These are phyloP conservation scores for Agrilus planipennis DNA, from an alignment of 1,140 invertebrate genomes.

Conservation along the genomic window DNA sequence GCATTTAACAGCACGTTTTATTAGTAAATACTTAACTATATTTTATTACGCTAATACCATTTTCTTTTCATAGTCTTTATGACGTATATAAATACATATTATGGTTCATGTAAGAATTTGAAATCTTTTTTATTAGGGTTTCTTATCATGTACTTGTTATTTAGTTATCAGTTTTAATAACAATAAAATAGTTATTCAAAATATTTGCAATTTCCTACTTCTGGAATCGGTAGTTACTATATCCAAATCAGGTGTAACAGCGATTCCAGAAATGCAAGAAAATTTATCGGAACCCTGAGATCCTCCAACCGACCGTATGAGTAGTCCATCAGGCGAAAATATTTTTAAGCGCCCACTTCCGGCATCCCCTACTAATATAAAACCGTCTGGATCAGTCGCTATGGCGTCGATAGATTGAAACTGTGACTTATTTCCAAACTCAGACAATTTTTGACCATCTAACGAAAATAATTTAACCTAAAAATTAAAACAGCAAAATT, in stretches of 20 bases:
- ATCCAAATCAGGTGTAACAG: slow-evolving; percentile 48
- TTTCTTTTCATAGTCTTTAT: too few relatives aligned
- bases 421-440: slow-evolving; percentile 51
- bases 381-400: slow-evolving; percentile 55
- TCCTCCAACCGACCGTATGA: slow-evolving; percentile 51
- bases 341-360: slow-evolving; percentile 67
- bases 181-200: too few relatives aligned
- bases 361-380: slow-evolving; percentile 63
- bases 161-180: background rate
- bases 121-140: too few relatives aligned
- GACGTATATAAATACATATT: too few relatives aligned
- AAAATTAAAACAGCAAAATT: too few relatives aligned
- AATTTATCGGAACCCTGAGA: slow-evolving; percentile 49
- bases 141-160: background rate
- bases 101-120: too few relatives aligned
- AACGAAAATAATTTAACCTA: slow-evolving; percentile 48
- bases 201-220: slow-evolving; percentile 57
- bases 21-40: too few relatives aligned
- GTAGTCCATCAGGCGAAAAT: slow-evolving; percentile 50
- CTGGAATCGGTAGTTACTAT: slow-evolving; percentile 59
- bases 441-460: slow-evolving; percentile 37
- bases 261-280: slow-evolving; percentile 57
- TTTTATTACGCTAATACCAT: too few relatives aligned
- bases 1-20: too few relatives aligned
- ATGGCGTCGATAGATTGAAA: slow-evolving; percentile 55